Evolutionary conservation across 2,797 vertebrate genomes (phyloP).

Genomic region (Diplodus puntazzo): DNA sequence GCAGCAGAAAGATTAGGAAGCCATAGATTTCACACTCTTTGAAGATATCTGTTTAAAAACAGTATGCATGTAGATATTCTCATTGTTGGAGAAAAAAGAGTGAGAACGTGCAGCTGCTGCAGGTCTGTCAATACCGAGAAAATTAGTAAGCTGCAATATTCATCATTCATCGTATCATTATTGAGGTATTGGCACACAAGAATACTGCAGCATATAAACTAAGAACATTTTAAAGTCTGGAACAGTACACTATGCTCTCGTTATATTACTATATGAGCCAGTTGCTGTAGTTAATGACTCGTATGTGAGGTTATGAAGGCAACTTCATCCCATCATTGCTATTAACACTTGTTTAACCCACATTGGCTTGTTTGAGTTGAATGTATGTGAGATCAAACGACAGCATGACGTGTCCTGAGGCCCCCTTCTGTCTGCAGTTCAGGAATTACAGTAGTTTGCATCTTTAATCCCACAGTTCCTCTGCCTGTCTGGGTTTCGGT

Average conservation of each 20-base stretch:
- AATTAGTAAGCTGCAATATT: too few species aligned
- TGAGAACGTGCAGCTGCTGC: too few species aligned
- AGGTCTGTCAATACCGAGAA: too few species aligned
- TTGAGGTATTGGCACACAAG: not conserved
- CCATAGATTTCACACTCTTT: too few species aligned
- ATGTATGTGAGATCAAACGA: not conserved
- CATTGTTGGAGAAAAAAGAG: too few species aligned
- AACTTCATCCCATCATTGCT: not conserved
- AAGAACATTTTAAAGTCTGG: not conserved
- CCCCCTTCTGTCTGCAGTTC: not conserved
- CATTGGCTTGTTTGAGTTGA: slow-evolving; percentile 1
- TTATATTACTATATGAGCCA: not conserved
- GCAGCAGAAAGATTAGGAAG: too few species aligned
- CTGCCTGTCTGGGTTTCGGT: slow-evolving; percentile 22
- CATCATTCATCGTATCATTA: too few species aligned
- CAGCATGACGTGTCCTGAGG: not conserved
- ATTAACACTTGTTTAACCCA: not conserved
- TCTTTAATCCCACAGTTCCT: slow-evolving; percentile 33
- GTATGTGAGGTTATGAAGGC: not conserved
- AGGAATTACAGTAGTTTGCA: slow-evolving; percentile 18
- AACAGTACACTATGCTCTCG: not conserved
- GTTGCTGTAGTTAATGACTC: not conserved
- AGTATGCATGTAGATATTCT: too few species aligned
- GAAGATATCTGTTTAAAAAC: too few species aligned
- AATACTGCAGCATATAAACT: not conserved